Conservation (phyloP, 2,888 invertebrate genomes). For the Lysandra coridon region DNA sequence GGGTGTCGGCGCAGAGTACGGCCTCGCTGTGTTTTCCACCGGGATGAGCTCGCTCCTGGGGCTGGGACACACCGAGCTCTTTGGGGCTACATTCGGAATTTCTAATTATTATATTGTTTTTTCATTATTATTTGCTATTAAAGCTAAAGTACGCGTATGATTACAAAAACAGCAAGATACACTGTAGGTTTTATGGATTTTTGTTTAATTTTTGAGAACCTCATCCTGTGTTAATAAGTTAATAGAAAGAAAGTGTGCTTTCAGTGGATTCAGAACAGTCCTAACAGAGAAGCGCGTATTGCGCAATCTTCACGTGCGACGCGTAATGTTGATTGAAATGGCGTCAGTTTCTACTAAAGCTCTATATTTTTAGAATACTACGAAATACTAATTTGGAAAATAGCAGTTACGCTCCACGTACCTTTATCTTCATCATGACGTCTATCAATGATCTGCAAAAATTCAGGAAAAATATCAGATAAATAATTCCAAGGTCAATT, state of each 20-base stretch:
- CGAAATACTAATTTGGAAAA: background rate
- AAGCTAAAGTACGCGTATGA: background rate
- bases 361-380: constrained; percentile 9
- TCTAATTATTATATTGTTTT: background rate
- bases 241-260: no score
- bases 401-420: background rate
- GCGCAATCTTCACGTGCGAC: background rate
- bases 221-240: no score
- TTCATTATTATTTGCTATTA: no score
- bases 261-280: no score
- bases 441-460: background rate
- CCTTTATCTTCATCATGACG: background rate
- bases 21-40: background rate
- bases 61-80: background rate
- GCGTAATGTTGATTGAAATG: background rate
- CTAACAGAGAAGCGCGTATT: background rate
- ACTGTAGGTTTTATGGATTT: no score
- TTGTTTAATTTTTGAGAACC: no score
- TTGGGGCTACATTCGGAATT: background rate
- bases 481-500: no score
- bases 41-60: background rate
- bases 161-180: no score
- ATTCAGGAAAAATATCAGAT: background rate
- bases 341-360: background rate
- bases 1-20: constrained; percentile 1